phyloP scores from a whole-genome alignment of 92 coral and sea anemone species.

The Pocillopora meandrina region DNA sequence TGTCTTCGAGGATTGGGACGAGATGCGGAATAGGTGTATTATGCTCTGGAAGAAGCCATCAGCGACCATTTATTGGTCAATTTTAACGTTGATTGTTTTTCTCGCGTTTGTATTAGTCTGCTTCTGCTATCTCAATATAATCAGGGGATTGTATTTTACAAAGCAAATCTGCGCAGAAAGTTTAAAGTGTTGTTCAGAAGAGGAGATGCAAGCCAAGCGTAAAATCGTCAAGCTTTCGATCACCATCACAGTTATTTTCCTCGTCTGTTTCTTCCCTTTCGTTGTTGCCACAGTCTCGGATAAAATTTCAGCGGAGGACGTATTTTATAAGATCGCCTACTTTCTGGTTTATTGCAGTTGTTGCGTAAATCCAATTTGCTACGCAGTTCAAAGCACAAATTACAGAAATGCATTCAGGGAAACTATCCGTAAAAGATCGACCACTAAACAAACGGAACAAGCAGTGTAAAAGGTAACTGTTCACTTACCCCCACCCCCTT shows the following conservation, averaged over 20 bases:
- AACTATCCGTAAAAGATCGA: conserved; percentile 26
- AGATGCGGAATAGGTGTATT: conserved; percentile 4
- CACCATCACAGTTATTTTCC: conserved; percentile 58
- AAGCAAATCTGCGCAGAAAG: conserved; percentile 58
- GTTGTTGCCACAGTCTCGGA: conserved; percentile 34
- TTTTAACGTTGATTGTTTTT: conserved; percentile 38
- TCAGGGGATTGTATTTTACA: conserved; percentile 62
- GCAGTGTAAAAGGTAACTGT: neutral
- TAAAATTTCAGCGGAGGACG: conserved; percentile 8
- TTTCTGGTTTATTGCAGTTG: conserved; percentile 65
- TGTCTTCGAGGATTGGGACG: conserved; percentile 40
- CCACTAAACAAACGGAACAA: conserved; percentile 20
- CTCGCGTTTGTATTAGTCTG: conserved; percentile 38
- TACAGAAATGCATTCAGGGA: conserved; percentile 63
- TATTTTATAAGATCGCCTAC: conserved; percentile 33
- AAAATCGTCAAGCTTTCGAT: conserved; percentile 63
- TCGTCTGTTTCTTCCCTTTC: conserved; percentile 65
- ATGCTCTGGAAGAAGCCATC: conserved; percentile 30
- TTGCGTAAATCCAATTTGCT: conserved; percentile 65
- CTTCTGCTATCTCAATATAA: conserved; percentile 72
- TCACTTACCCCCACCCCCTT: too few relatives aligned
- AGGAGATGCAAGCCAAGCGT: conserved; percentile 58
- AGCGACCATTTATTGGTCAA: conserved; percentile 50
- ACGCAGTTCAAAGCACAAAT: conserved; percentile 72
- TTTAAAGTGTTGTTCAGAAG: neutral